Evolutionary conservation across 2,797 vertebrate species (phyloP), one percentile per base, ranked within the genome.

Genomic region (Sebastes itinus): DNA sequence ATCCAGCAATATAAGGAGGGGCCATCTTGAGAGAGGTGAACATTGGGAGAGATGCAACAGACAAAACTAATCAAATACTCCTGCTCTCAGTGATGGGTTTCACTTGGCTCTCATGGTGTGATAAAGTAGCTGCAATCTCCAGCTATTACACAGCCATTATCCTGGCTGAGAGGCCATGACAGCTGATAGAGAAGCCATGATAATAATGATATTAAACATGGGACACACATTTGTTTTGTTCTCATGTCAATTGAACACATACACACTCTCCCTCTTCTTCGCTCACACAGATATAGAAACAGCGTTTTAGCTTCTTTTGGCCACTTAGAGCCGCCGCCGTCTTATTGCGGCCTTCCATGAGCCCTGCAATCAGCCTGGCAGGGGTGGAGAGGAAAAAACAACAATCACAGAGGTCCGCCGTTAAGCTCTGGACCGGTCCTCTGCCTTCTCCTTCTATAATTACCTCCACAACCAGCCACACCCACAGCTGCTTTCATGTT

Each of bases 361-460:
- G 78, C 84, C 78, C 80, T 88, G 77, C 84, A 91, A 91, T 94
- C 92, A 92, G 77, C 30, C 20, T 38, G 58, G 83, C 56, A 67
- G 68, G 78, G 75, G 70, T 72, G 76, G 78, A 82, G 78, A 91
- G 78, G 76, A 91, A 92, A 91, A 90, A 90, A 88, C 78, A 89
- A 88, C 83, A 90, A 86, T 91, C 85, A 83, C 70, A 84, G 55
- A 84, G 80, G 78, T 78, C 82, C 9, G 22, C 64, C 69, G 9
- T 83, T 77, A 79, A 86, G 81, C 84, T 90, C 55, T 56, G 72
- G 82, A 86, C 79, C 20, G 28, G 81, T 72, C 59, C 58, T 80
- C 77, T 86, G 75, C 67, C 84, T 83, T 30, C 65, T 79, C 68
- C 64, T 86, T 78, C 89, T 93, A 82, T 94, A 94, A 94, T 94